Evolutionary conservation across 2,888 invertebrate genomes (phyloP).

Genomic region (Caenorhabditis angaria): DNA sequence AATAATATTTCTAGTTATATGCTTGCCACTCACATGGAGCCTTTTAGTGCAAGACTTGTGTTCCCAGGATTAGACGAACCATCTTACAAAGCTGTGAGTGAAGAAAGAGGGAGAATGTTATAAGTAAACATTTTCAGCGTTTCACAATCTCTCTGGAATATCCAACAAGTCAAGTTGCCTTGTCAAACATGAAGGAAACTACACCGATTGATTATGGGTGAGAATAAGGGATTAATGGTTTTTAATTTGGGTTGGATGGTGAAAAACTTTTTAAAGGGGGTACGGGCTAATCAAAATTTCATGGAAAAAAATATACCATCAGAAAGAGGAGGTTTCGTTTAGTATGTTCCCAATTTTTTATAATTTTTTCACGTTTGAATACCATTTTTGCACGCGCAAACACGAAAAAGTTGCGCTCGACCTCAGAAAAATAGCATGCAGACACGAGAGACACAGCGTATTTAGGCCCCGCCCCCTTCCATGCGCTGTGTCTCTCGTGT

Average conservation of each 20-base stretch:
- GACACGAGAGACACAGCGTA: too few relatives aligned
- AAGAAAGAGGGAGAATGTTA: background rate
- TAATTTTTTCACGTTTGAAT: too few relatives aligned
- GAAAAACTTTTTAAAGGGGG: too few relatives aligned
- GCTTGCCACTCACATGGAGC: conserved; percentile 56
- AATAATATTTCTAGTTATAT: conserved; percentile 33
- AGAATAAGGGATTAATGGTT: background rate
- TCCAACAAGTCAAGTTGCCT: conserved; percentile 41
- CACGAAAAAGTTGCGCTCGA: too few relatives aligned
- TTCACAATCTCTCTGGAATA: conserved; percentile 45
- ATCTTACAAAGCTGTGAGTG: conserved; percentile 45
- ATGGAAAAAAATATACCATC: too few relatives aligned
- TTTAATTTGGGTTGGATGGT: background rate
- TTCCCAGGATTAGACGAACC: conserved; percentile 58
- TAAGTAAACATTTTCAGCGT: conserved; percentile 14
- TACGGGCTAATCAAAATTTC: too few relatives aligned
- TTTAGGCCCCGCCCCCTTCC: too few relatives aligned
- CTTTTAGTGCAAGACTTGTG: conserved; percentile 43
- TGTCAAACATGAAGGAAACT: conserved; percentile 43
- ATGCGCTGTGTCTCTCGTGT: too few relatives aligned
- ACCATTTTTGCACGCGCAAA: too few relatives aligned
- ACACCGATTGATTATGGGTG: conserved; percentile 17
- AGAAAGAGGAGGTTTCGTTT: too few relatives aligned
- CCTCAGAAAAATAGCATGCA: too few relatives aligned
- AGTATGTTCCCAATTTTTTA: too few relatives aligned